Conservation (phyloP, 2,113 vertebrate species). For the Rhagologus leucostigma region DNA sequence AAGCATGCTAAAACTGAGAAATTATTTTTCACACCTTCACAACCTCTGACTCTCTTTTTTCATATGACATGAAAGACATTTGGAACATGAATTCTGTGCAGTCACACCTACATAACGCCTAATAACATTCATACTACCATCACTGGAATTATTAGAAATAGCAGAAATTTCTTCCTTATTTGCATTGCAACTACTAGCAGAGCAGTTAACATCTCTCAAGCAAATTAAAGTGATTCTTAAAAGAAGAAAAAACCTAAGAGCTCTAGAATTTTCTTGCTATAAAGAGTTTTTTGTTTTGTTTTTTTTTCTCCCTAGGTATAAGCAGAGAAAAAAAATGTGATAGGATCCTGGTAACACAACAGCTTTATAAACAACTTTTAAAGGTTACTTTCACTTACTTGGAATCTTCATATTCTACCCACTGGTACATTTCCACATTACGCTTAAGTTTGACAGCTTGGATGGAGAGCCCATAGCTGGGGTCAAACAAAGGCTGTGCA, state of each 20-base stretch:
- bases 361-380: background rate
- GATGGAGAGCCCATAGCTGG: constrained; percentile 88
- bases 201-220: background rate
- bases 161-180: background rate
- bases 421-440: constrained; percentile 97
- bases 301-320: background rate
- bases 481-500: constrained; percentile 87
- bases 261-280: background rate
- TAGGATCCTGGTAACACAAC: background rate
- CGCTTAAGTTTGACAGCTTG: constrained; percentile 90
- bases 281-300: accelerated
- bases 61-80: background rate
- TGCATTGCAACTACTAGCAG: background rate
- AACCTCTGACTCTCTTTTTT: background rate
- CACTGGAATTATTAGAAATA: background rate
- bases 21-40: background rate
- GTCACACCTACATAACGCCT: background rate
- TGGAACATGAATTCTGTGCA: background rate
- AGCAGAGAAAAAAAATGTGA: background rate
- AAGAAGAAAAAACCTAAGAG: background rate
- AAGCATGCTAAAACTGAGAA: background rate
- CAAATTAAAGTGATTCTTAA: background rate
- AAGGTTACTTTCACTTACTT: constrained; percentile 71
- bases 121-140: background rate
- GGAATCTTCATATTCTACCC: constrained; percentile 90